Evolutionary conservation across 2,797 vertebrate genomes (phyloP), one percentile per base, ranked within the genome.

Genomic region (Phrynocephalus forsythii): DNA sequence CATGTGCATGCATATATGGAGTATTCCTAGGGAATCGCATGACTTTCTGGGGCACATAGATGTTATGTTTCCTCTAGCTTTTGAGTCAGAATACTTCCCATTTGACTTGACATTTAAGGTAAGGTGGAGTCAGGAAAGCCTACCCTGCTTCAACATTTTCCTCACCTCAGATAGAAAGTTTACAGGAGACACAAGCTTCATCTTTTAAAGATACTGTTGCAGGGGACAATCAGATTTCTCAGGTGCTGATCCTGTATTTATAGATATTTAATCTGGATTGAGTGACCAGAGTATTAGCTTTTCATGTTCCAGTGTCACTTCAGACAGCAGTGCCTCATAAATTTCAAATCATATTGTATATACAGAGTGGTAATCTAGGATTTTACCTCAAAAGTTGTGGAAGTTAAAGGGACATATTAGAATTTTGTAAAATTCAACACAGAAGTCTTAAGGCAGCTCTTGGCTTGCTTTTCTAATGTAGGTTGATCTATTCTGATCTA

Each of bases 401-500:
- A 33, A 71, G 9, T 86, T 60, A 86, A 26, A 7, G 69, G 44
- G 38, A 78, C 22, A 67, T 66, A 67, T 48, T 66, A 26, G 48
- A 10, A 44, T 26, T 44, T 52, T 33, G 13, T 66, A 67, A 30
- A 71, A 38, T 52, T 77, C 8, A 67, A 52, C 24, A 30, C 56
- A 38, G 7, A 33, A 26, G 13, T 38, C 44, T 88, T 76, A 69
- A 72, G 83, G 26, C 68, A 76, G 13, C 18, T 85, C 48, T 88
- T 79, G 11, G 26, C 79, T 38, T 83, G 33, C 30, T 78, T 83
- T 68, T 68, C 63, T 38, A 81, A 84, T 79, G 38, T 88, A 81
- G 69, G 71, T 0, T 1, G 76, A 85, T 92, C 85, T 94, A 80
- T 92, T 93, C 85, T 84, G 89, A 88, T 5, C 69, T 91, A 82